Percentiles rank a stretch among this genome's conserved stretches.
phyloP scores from a whole-genome alignment of 2,888 invertebrate genomes.

The Chydorus sphaericus region DNA sequence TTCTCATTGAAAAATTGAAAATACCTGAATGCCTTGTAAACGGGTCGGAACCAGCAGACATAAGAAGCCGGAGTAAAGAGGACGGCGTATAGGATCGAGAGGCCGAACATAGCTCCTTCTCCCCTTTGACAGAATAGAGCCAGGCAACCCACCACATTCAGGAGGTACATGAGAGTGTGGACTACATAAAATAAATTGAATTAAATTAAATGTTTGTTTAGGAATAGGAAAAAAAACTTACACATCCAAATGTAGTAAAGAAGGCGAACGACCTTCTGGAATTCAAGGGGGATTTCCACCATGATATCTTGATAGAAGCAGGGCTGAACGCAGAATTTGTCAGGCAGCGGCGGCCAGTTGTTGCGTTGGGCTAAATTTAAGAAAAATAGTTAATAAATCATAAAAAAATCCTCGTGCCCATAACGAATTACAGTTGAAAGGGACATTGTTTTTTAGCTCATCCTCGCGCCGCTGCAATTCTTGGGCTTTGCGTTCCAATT shows the following conservation, averaged over 20 bases:
- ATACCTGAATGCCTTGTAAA: conserved; percentile 91
- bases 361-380: conserved; percentile 64
- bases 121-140: conserved; percentile 46
- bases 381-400: too few relatives aligned
- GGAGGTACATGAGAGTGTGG: conserved; percentile 67
- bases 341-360: conserved; percentile 97
- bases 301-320: conserved; percentile 99
- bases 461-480: conserved; percentile 78
- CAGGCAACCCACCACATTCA: conserved; percentile 76
- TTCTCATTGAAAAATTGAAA: conserved; percentile 11
- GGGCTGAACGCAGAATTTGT: conserved; percentile 82
- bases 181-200: conserved; percentile 40
- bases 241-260: conserved; percentile 95
- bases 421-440: conserved; percentile 31
- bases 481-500: conserved; percentile 79
- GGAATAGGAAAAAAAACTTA: conserved; percentile 40
- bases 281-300: conserved; percentile 94
- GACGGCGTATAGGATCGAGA: conserved; percentile 73
- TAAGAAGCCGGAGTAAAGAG: conserved; percentile 94
- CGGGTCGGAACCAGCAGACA: conserved; percentile 96
- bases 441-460: conserved; percentile 48
- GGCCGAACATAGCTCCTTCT: conserved; percentile 53
- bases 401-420: background rate
- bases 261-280: conserved; percentile 87
- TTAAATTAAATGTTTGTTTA: conserved; percentile 11